phyloP scores from a whole-genome alignment of 2,113 vertebrate species.

The Numida meleagris region DNA sequence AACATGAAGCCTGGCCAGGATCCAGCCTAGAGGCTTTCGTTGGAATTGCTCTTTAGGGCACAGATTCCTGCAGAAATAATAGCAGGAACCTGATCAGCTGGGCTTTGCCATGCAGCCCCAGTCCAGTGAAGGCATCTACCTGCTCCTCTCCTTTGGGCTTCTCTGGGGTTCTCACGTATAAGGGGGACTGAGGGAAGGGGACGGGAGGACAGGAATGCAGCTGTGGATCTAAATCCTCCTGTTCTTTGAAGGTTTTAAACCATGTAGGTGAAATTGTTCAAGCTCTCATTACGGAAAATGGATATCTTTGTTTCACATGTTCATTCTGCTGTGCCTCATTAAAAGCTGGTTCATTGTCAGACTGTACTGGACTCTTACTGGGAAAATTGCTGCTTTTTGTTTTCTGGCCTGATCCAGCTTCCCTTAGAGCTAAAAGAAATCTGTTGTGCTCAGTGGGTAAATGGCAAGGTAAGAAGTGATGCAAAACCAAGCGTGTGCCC shows the following conservation, averaged over 20 bases:
- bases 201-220: not conserved
- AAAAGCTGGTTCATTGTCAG: not conserved
- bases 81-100: slow-evolving; percentile 25
- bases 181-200: not conserved
- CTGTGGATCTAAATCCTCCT: not conserved
- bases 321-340: not conserved
- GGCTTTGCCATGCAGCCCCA: not conserved
- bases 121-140: not conserved
- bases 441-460: not conserved
- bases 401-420: not conserved
- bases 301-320: not conserved
- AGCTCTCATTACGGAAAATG: not conserved
- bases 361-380: not conserved
- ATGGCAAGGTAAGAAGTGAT: not conserved
- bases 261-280: not conserved
- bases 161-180: not conserved
- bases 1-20: not conserved
- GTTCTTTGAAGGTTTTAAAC: not conserved
- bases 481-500: not conserved
- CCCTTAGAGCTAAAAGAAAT: not conserved
- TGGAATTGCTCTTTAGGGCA: slow-evolving; percentile 24
- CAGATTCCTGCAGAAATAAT: not conserved
- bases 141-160: not conserved
- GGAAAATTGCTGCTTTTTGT: not conserved
- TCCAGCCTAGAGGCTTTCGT: slow-evolving; percentile 35